phyloP scores from a whole-genome alignment of 2,888 invertebrate species.

The Macaria liturata region DNA sequence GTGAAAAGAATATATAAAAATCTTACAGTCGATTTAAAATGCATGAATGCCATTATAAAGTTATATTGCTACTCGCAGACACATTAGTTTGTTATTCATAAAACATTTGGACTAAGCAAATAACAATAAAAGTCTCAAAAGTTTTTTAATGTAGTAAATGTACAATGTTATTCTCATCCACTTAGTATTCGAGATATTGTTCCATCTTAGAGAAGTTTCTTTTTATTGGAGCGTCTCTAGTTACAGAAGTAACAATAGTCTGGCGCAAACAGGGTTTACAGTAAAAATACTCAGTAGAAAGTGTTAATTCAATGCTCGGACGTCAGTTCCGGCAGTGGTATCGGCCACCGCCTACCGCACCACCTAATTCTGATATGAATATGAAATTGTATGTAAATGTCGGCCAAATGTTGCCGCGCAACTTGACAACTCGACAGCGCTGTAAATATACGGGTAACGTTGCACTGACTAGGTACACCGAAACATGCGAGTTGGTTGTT shows the following conservation, averaged over 20 bases:
- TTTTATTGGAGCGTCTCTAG: constrained; percentile 25
- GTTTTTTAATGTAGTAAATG: constrained; percentile 24
- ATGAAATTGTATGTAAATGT: constrained; percentile 78
- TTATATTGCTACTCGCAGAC: constrained; percentile 17
- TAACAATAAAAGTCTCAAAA: constrained; percentile 24
- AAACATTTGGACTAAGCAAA: constrained; percentile 16
- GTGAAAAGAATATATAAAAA: no score
- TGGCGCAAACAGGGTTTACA: constrained; percentile 25
- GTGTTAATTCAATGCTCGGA: constrained; percentile 39
- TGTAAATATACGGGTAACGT: constrained; percentile 69
- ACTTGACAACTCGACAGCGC: constrained; percentile 72
- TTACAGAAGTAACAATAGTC: constrained; percentile 19
- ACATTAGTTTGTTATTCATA: constrained; percentile 25
- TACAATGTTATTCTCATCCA: constrained; percentile 24
- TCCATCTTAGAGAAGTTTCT: constrained; percentile 26
- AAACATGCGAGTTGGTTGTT: constrained; percentile 69
- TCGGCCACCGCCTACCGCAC: constrained; percentile 48
- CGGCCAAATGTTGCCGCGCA: constrained; percentile 67
- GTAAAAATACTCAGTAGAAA: constrained; percentile 30
- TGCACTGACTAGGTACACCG: constrained; percentile 62
- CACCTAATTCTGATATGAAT: constrained; percentile 77
- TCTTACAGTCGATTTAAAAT: no score
- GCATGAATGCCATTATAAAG: constrained; percentile 14
- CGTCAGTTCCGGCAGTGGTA: constrained; percentile 37
- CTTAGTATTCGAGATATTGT: constrained; percentile 31